These are phyloP conservation scores for Sceloporus undulatus DNA, from an alignment of 2,113 vertebrate genomes.

Conservation along the genomic window DNA sequence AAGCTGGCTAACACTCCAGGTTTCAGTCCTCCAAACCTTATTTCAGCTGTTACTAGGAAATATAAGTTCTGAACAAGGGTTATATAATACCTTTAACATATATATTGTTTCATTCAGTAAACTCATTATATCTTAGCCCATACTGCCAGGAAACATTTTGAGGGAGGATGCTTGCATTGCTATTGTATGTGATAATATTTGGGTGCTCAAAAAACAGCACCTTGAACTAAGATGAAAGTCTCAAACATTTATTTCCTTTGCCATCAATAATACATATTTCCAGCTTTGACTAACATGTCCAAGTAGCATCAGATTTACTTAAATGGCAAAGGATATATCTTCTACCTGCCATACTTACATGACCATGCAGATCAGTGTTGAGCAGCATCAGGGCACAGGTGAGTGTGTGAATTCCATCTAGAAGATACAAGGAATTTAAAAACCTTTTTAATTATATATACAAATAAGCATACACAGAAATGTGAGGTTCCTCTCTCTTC, in stretches of 20 bases:
- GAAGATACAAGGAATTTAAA: constrained; percentile 56
- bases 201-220: background rate
- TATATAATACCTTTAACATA: background rate
- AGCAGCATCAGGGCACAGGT: constrained; percentile 87
- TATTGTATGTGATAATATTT: background rate
- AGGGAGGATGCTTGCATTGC: background rate
- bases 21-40: background rate
- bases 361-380: constrained; percentile 84
- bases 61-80: background rate
- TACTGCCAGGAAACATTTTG: background rate
- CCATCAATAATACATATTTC: background rate
- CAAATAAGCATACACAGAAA: background rate
- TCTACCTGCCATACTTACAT: constrained; percentile 73
- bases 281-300: background rate
- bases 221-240: background rate
- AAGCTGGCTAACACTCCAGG: background rate
- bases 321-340: background rate
- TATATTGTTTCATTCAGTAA: background rate
- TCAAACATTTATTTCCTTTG: background rate
- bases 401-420: constrained; percentile 84
- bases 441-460: rapidly evolving
- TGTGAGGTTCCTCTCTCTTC: background rate
- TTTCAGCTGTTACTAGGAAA: background rate
- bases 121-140: background rate
- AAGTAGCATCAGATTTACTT: background rate